Percentiles rank a stretch among this genome's conserved stretches.
These are phyloP conservation scores for Apis dorsata DNA, from an alignment of 1,140 invertebrate genomes.

Conservation along the genomic window DNA sequence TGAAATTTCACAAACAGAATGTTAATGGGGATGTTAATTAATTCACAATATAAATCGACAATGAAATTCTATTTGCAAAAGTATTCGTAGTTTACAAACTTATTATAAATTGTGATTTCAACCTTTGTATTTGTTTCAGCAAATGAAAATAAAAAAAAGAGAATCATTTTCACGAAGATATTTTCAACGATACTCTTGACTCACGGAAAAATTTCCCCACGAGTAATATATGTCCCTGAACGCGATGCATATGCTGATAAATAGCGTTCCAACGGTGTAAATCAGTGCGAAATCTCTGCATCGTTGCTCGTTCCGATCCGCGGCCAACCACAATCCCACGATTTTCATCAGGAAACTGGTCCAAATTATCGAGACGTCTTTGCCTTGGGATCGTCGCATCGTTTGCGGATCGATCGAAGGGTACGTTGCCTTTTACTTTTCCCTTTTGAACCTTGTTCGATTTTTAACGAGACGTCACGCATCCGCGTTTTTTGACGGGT, in stretches of 20 bases:
- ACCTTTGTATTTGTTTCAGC: too few relatives aligned
- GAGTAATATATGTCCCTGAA: constrained; percentile 36
- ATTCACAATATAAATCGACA: too few relatives aligned
- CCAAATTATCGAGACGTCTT: constrained; percentile 40
- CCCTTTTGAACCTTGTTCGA: neutral
- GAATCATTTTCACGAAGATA: too few relatives aligned
- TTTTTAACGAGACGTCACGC: neutral
- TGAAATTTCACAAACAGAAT: too few relatives aligned
- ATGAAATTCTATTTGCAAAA: too few relatives aligned
- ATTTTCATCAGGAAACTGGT: constrained; percentile 48
- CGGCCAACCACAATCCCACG: constrained; percentile 49
- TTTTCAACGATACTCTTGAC: neutral
- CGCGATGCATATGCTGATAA: neutral
- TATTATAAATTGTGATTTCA: too few relatives aligned
- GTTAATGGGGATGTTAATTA: too few relatives aligned
- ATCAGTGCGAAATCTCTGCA: neutral
- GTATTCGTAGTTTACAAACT: too few relatives aligned
- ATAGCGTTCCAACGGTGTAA: constrained; percentile 7
- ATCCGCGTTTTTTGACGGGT: neutral
- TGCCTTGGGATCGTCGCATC: neutral
- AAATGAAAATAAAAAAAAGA: too few relatives aligned
- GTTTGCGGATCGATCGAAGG: neutral
- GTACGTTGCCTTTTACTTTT: rapidly evolving
- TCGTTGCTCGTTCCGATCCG: constrained; percentile 4
- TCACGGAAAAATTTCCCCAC: constrained; percentile 47